These are phyloP conservation scores for Thyatira batis DNA, from an alignment of 2,888 invertebrate species.

Conservation along the genomic window DNA sequence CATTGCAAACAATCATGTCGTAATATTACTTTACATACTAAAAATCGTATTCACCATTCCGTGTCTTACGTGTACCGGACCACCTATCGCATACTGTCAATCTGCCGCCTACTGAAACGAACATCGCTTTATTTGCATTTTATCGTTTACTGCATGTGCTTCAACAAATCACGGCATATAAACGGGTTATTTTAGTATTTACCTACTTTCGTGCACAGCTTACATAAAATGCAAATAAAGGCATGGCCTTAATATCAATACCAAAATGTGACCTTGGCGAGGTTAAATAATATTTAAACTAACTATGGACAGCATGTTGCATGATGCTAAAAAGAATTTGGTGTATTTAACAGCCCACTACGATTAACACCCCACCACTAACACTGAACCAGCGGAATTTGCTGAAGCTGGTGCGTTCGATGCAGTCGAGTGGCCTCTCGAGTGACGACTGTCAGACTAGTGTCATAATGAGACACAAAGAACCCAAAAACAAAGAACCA, in stretches of 20 bases:
- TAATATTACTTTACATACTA: conserved; percentile 17
- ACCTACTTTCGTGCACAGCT: conserved; percentile 78
- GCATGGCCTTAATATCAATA: conserved; percentile 50
- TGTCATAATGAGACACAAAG: conserved; percentile 78
- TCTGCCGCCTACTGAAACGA: conserved; percentile 53
- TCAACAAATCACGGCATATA: conserved; percentile 61
- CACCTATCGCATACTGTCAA: conserved; percentile 53
- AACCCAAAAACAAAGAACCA: conserved; percentile 74
- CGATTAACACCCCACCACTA: conserved; percentile 80
- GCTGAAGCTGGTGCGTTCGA: conserved; percentile 81
- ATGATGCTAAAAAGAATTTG: conserved; percentile 74
- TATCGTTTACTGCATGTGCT: conserved; percentile 80
- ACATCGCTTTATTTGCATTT: conserved; percentile 81
- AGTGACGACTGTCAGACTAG: conserved; percentile 80
- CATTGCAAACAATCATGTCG: conserved; percentile 21
- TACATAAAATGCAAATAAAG: conserved; percentile 81
- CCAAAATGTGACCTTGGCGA: conserved; percentile 46
- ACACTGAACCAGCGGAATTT: conserved; percentile 83
- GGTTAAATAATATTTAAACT: conserved; percentile 46
- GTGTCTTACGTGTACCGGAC: conserved; percentile 49
- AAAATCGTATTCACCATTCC: conserved; percentile 38
- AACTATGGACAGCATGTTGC: conserved; percentile 69
- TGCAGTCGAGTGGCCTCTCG: conserved; percentile 81
- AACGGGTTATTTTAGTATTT: conserved; percentile 54
- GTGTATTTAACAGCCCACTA: conserved; percentile 80